phyloP scores from a whole-genome alignment of 2,113 vertebrate genomes.

The Echinops telfairi region DNA sequence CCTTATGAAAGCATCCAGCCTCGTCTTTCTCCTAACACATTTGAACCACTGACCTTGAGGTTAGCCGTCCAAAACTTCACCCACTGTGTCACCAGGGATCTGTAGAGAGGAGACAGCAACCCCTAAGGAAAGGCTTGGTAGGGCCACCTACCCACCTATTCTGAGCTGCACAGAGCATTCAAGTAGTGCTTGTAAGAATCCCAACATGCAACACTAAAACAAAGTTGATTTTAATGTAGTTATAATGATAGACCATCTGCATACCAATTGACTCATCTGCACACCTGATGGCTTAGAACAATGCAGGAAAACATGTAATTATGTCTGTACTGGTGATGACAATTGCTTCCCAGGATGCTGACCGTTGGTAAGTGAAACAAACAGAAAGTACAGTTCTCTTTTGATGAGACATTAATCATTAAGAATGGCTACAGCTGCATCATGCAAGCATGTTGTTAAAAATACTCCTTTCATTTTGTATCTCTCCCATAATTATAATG shows the following conservation, averaged over 20 bases:
- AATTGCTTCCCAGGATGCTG: conserved; percentile 86
- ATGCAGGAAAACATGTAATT: conserved; percentile 84
- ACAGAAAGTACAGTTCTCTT: conserved; percentile 82
- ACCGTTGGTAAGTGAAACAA: conserved; percentile 85
- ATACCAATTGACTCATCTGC: conserved; percentile 86
- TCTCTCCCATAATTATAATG: conserved; percentile 74
- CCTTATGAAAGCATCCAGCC: too few species aligned
- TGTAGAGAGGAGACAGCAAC: not conserved
- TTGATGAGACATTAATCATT: conserved; percentile 86
- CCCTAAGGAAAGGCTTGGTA: not conserved
- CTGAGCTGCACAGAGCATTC: conserved; percentile 71
- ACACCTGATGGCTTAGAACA: conserved; percentile 82
- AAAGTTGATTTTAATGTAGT: conserved; percentile 86
- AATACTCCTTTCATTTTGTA: conserved; percentile 71
- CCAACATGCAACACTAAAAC: conserved; percentile 80
- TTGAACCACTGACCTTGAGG: too few species aligned
- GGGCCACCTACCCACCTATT: not conserved
- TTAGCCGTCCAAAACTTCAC: too few species aligned
- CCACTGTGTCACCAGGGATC: too few species aligned
- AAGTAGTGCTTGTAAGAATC: conserved; percentile 69
- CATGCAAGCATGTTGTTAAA: conserved; percentile 80
- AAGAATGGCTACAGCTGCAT: conserved; percentile 87
- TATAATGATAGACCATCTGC: conserved; percentile 89
- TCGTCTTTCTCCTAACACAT: too few species aligned
- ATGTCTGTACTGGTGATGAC: conserved; percentile 85